Conservation (phyloP, 1,140 invertebrate species). For the Plutomurus gul region DNA sequence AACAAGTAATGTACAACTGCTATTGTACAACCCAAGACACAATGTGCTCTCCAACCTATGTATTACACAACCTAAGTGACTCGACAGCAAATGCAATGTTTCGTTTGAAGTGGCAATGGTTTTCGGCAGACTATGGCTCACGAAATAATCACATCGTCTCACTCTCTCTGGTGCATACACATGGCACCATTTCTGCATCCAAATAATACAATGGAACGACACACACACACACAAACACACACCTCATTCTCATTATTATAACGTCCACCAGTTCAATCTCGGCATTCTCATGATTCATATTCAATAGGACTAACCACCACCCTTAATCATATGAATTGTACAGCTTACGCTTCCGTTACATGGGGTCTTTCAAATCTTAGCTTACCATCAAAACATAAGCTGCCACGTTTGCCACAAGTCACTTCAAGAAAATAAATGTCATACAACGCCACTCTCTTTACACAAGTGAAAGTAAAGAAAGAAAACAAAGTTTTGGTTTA, state of each 20-base stretch:
- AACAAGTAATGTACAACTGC: too few species aligned
- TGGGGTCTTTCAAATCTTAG: not conserved
- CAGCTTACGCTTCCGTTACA: not conserved
- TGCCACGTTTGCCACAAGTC: not conserved
- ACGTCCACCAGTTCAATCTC: not conserved
- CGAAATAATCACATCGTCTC: conserved; percentile 22
- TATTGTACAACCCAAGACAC: too few species aligned
- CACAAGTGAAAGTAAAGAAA: not conserved
- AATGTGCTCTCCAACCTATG: not conserved
- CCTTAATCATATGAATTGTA: not conserved
- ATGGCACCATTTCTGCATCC: not conserved
- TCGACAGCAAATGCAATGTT: not conserved
- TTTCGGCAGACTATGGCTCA: conserved; percentile 1
- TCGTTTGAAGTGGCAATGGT: not conserved
- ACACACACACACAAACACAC: too few species aligned
- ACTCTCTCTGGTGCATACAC: not conserved
- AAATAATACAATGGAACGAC: not conserved
- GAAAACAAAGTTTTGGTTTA: not conserved
- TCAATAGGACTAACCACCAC: not conserved
- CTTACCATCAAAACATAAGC: not conserved
- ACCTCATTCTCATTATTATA: conserved; percentile 6
- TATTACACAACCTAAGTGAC: not conserved
- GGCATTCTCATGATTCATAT: not conserved
- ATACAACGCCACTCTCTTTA: not conserved
- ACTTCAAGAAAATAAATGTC: not conserved